phyloP scores from a whole-genome alignment of 1,140 invertebrate species.

The Pentalonia nigronervosa region DNA sequence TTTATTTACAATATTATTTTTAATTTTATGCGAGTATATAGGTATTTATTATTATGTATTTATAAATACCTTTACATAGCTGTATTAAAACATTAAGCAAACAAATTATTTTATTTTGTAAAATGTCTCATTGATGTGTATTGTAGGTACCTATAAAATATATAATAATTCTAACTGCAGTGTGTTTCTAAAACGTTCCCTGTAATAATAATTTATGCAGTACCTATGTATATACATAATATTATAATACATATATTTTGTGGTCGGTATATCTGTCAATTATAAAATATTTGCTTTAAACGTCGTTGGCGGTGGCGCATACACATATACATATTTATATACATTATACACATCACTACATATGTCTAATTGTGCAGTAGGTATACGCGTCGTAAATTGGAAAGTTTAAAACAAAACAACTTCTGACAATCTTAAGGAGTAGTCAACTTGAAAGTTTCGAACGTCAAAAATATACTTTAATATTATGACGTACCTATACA shows the following conservation, averaged over 20 bases:
- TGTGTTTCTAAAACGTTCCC: background rate
- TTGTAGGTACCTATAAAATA: background rate
- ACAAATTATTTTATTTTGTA: background rate
- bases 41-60: background rate
- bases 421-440: constrained; percentile 9
- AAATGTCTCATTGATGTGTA: background rate
- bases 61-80: background rate
- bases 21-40: background rate
- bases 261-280: background rate
- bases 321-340: background rate
- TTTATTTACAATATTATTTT: background rate
- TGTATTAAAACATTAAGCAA: background rate
- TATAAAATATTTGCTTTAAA: constrained; percentile 14
- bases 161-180: background rate
- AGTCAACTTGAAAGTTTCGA: background rate
- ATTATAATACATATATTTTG: background rate
- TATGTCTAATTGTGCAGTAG: background rate
- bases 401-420: constrained; percentile 17
- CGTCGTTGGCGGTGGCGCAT: background rate
- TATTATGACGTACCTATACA: background rate
- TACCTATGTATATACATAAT: background rate
- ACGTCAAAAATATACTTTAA: constrained; percentile 11
- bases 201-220: background rate
- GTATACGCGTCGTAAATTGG: background rate
- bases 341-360: background rate